Percentiles rank a stretch among this genome's conserved stretches.
Conservation (phyloP, 1,140 invertebrate genomes). For the Lysiphlebus fabarum region DNA sequence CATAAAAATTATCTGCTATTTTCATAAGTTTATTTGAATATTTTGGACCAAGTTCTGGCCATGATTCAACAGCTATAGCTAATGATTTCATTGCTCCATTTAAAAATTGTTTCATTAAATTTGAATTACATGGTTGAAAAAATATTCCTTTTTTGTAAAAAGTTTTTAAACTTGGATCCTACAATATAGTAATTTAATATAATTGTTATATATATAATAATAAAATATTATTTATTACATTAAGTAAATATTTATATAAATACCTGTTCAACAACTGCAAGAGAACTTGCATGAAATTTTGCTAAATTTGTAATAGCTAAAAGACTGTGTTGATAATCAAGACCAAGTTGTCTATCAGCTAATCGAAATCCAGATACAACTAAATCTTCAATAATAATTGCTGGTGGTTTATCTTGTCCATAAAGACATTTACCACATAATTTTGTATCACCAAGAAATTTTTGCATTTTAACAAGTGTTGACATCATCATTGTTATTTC, state of each 20-base stretch:
- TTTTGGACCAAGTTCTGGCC: constrained; percentile 45
- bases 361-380: constrained; percentile 55
- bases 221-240: no score
- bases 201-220: no score
- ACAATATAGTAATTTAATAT: constrained; percentile 22
- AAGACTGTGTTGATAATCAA: constrained; percentile 55
- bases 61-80: constrained; percentile 35
- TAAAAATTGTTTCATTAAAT: constrained; percentile 39
- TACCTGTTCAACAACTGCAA: constrained; percentile 56
- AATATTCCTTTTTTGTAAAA: constrained; percentile 41
- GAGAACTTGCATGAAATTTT: constrained; percentile 59
- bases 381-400: constrained; percentile 59
- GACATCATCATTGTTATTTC: no score
- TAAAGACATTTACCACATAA: not conserved
- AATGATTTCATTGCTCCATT: constrained; percentile 30
- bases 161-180: constrained; percentile 47
- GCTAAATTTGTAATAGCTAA: constrained; percentile 58
- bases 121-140: constrained; percentile 33
- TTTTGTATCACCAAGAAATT: no score
- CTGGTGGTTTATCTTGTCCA: constrained; percentile 37
- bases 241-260: no score
- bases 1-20: constrained; percentile 36
- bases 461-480: no score
- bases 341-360: constrained; percentile 54
- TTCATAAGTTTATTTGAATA: constrained; percentile 50